Conservation (phyloP, 2,797 vertebrate species). For the Oreortyx pictus region DNA sequence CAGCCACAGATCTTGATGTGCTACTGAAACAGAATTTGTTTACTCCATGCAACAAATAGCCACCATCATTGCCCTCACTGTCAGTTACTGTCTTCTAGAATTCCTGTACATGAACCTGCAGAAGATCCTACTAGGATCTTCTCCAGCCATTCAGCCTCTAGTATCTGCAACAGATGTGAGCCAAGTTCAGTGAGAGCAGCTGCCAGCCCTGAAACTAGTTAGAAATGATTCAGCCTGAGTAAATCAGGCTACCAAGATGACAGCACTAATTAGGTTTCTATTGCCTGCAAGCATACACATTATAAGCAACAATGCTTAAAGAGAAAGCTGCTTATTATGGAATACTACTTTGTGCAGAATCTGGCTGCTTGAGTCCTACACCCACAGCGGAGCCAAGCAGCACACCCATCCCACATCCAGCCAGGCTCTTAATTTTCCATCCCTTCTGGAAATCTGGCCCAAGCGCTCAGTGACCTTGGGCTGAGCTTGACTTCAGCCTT, state of each 20-base stretch:
- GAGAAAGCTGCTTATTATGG: not conserved
- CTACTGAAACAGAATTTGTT: not conserved
- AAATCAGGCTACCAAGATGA: not conserved
- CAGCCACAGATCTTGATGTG: not conserved
- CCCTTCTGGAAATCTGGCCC: conserved; percentile 13
- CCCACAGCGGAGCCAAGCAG: not conserved
- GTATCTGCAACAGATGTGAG: not conserved
- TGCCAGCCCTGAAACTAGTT: not conserved
- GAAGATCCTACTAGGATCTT: conserved; percentile 18
- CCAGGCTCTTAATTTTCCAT: conserved; percentile 24
- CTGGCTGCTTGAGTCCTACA: not conserved
- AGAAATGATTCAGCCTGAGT: not conserved
- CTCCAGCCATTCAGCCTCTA: not conserved
- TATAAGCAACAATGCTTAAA: not conserved
- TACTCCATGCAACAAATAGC: not conserved
- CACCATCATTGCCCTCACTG: not conserved
- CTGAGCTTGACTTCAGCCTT: not conserved
- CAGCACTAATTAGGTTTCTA: not conserved
- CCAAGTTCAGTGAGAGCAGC: not conserved
- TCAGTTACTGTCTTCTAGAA: not conserved
- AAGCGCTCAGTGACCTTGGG: not conserved
- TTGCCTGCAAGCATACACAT: not conserved
- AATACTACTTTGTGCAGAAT: not conserved
- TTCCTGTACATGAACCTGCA: not conserved
- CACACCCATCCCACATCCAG: not conserved